phyloP scores from a whole-genome alignment of 1,140 invertebrate species.

The Whitmania pigra region DNA sequence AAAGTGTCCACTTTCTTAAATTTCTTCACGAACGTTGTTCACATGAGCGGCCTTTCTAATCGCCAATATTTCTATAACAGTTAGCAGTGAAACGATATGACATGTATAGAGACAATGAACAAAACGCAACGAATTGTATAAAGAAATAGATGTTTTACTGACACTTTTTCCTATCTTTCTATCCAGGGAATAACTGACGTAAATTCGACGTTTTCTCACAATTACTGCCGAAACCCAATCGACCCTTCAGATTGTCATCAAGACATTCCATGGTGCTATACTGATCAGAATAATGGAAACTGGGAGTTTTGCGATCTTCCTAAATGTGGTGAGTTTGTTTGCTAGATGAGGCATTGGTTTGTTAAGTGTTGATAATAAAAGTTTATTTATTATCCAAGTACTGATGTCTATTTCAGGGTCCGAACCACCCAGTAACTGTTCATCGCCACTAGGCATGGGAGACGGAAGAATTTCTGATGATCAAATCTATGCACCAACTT shows the following conservation, averaged over 20 bases:
- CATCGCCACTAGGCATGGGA: not conserved
- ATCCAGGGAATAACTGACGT: not conserved
- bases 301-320: constrained; percentile 20
- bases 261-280: constrained; percentile 12
- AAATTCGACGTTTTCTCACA: constrained; percentile 10
- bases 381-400: too few relatives aligned
- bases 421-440: not conserved
- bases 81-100: too few relatives aligned
- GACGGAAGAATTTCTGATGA: not conserved
- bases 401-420: not conserved
- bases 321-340: constrained; percentile 11
- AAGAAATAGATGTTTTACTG: not conserved
- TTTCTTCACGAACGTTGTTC: too few relatives aligned
- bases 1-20: too few relatives aligned
- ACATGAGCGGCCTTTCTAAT: too few relatives aligned
- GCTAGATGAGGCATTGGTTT: not conserved
- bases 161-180: too few relatives aligned
- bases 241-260: constrained; percentile 12
- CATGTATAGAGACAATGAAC: too few relatives aligned
- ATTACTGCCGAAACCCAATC: constrained; percentile 14
- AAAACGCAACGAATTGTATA: too few relatives aligned
- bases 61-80: too few relatives aligned
- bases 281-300: not conserved
- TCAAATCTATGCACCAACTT: not conserved
- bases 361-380: too few relatives aligned